phyloP scores from a whole-genome alignment of 2,113 vertebrate genomes.

The Microcebus murinus region DNA sequence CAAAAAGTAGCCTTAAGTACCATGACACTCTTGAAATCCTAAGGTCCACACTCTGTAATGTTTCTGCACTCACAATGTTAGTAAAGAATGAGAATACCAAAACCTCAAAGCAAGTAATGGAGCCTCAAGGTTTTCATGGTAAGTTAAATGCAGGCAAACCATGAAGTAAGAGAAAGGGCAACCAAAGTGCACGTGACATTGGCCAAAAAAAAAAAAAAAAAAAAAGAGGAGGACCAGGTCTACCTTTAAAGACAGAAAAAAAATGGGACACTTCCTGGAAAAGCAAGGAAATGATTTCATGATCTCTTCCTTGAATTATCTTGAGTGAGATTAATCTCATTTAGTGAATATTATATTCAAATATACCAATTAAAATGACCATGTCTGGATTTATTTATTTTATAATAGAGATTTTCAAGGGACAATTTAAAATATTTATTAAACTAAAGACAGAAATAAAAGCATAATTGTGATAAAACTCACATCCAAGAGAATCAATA shows the following conservation, averaged over 20 bases:
- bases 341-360: not conserved
- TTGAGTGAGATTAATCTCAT: not conserved
- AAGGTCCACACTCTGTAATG: not conserved
- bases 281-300: not conserved
- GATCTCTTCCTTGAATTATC: not conserved
- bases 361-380: not conserved
- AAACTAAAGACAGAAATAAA: conserved; percentile 1
- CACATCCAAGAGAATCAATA: not conserved
- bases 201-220: not conserved
- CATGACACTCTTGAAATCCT: not conserved
- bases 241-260: not conserved
- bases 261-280: not conserved
- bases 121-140: not conserved
- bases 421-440: not conserved
- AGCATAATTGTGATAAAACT: conserved; percentile 7
- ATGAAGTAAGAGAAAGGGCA: not conserved
- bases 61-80: not conserved
- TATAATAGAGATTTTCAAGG: not conserved
- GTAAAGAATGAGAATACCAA: not conserved
- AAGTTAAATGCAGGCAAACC: not conserved
- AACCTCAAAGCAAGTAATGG: not conserved
- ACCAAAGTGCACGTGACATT: fast-evolving
- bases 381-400: not conserved
- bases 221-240: not conserved
- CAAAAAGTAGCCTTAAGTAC: not conserved